phyloP scores from a whole-genome alignment of 2,888 invertebrate species.

The Drosophila incognita region DNA sequence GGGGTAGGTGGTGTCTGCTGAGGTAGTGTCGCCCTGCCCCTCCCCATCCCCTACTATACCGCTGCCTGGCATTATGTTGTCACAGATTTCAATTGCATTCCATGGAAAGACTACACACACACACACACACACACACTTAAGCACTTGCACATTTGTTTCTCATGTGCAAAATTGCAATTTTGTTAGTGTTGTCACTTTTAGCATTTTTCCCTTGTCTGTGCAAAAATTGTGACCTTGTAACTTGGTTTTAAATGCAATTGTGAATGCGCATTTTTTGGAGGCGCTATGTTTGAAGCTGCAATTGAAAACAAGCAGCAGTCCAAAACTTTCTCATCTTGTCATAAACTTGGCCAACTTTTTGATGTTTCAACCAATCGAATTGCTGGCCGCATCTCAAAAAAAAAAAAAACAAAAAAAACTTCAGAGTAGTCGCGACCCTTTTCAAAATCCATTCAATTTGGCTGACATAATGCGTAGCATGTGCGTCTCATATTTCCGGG shows the following conservation, averaged over 20 bases:
- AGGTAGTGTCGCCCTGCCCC: constrained; percentile 10
- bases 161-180: constrained; percentile 77
- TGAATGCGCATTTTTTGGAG: constrained; percentile 47
- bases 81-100: constrained; percentile 77
- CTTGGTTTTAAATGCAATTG: constrained; percentile 74
- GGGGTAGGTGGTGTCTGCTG: constrained; percentile 64
- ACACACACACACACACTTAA: constrained; percentile 17
- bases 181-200: constrained; percentile 65
- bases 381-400: constrained; percentile 25
- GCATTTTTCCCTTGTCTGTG: constrained; percentile 64
- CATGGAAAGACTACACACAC: constrained; percentile 53
- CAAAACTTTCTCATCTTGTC: constrained; percentile 17
- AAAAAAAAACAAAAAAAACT: constrained; percentile 5
- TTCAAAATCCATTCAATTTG: constrained; percentile 65
- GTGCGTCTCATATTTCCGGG: constrained; percentile 64
- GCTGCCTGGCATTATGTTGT: constrained; percentile 65
- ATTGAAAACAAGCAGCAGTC: constrained; percentile 7
- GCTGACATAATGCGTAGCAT: constrained; percentile 51
- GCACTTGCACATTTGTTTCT: constrained; percentile 53
- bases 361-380: constrained; percentile 34
- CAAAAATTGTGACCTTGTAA: constrained; percentile 75
- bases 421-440: constrained; percentile 50
- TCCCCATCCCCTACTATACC: neutral
- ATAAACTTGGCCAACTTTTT: constrained; percentile 45
- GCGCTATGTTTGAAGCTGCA: constrained; percentile 23